Evolutionary conservation across 1,140 invertebrate genomes (phyloP).

Genomic region (Diabrotica virgifera): DNA sequence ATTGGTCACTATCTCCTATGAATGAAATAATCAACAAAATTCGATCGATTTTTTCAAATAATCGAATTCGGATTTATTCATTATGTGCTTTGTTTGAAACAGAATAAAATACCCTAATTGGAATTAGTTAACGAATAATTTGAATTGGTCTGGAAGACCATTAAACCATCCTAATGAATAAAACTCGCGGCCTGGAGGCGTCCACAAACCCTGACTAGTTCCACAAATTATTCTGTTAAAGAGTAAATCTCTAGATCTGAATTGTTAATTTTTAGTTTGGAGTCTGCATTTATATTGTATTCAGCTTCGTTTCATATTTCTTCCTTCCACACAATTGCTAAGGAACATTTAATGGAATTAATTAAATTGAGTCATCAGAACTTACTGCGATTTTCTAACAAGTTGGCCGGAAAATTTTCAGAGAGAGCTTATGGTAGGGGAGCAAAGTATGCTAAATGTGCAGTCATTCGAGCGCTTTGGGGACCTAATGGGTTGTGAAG

Average conservation of each 20-base stretch:
- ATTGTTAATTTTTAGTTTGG: slow-evolving; percentile 6
- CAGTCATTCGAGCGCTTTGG: too few species aligned
- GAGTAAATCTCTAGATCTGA: slow-evolving; percentile 5
- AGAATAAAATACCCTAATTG: neutral
- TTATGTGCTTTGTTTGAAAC: neutral
- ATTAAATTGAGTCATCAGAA: slow-evolving; percentile 3
- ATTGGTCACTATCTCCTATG: too few species aligned
- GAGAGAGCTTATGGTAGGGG: too few species aligned
- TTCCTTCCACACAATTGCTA: neutral
- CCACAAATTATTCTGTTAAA: slow-evolving; percentile 5
- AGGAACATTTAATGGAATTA: slow-evolving; percentile 5
- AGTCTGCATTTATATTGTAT: slow-evolving; percentile 4
- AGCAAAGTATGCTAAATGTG: too few species aligned
- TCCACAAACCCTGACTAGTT: slow-evolving; percentile 6
- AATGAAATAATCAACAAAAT: too few species aligned
- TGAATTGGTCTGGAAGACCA: neutral
- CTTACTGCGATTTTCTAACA: neutral
- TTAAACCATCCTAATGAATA: neutral
- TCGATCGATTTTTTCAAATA: too few species aligned
- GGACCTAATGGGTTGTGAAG: too few species aligned
- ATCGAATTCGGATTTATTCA: neutral
- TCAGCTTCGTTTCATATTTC: slow-evolving; percentile 5
- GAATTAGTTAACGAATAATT: neutral
- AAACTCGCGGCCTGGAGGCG: neutral
- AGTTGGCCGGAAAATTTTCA: neutral